phyloP scores from a whole-genome alignment of 2,797 vertebrate genomes.

The Enteromius mattozi region DNA sequence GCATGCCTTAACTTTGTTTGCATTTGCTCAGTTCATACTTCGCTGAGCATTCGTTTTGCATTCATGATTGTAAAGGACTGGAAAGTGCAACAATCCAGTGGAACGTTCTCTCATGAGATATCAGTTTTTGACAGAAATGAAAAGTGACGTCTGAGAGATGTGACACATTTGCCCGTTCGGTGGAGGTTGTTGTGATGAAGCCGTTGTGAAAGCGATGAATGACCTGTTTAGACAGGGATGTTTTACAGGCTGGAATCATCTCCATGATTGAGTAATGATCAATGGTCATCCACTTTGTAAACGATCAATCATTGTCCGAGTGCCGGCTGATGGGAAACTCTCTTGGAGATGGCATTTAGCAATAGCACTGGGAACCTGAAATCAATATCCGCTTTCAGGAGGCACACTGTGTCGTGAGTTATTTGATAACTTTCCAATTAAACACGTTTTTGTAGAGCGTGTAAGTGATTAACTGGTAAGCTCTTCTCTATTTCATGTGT shows the following conservation, averaged over 20 bases:
- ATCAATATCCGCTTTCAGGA: constrained; percentile 48
- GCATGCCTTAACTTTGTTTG: constrained; percentile 32
- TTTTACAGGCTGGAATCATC: constrained; percentile 23
- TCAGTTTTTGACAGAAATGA: constrained; percentile 17
- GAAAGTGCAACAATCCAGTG: neutral
- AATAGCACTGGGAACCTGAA: constrained; percentile 18
- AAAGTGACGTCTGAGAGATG: neutral
- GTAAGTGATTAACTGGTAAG: constrained; percentile 48
- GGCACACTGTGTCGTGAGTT: constrained; percentile 35
- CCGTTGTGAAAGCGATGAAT: constrained; percentile 13
- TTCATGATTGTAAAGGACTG: constrained; percentile 8
- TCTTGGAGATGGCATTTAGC: constrained; percentile 39
- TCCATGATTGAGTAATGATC: constrained; percentile 30
- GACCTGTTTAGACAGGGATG: constrained; percentile 17
- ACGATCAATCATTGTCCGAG: constrained; percentile 34
- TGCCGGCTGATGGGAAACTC: constrained; percentile 13
- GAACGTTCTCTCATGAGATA: constrained; percentile 2
- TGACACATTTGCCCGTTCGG: neutral
- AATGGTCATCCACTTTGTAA: constrained; percentile 37
- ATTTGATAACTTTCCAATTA: constrained; percentile 59
- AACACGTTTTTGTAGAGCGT: constrained; percentile 51
- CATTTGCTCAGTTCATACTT: constrained; percentile 1
- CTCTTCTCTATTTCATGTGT: constrained; percentile 46
- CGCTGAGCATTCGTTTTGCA: constrained; percentile 1
- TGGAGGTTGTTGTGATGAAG: constrained; percentile 18